phyloP scores from a whole-genome alignment of 1,140 invertebrate genomes.

The Zaprionus taronus region DNA sequence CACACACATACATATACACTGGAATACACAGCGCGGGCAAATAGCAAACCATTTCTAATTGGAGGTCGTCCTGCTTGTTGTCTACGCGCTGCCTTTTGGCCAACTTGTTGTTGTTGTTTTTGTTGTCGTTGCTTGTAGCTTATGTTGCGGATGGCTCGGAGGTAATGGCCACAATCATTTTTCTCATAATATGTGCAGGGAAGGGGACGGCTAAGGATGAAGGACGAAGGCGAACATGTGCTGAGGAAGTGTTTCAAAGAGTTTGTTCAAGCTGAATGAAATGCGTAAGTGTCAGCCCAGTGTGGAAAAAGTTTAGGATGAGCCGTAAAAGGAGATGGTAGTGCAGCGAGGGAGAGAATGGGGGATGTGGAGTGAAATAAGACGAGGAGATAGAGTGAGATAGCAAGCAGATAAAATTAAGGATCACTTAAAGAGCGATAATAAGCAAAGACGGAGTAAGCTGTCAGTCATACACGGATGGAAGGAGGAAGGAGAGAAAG shows the following conservation, averaged over 20 bases:
- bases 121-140: conserved; percentile 17
- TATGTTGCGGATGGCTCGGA: conserved; percentile 36
- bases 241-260: conserved; percentile 9
- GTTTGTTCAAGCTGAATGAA: conserved; percentile 27
- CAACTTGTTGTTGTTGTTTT: conserved; percentile 41
- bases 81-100: conserved; percentile 48
- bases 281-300: background rate
- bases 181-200: background rate
- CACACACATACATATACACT: conserved; percentile 8
- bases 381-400: background rate
- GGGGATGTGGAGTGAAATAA: background rate
- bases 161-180: conserved; percentile 34
- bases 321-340: background rate
- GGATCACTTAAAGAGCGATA: too few relatives aligned
- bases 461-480: too few relatives aligned
- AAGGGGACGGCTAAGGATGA: background rate
- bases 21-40: conserved; percentile 33
- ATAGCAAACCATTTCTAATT: conserved; percentile 77
- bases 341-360: background rate
- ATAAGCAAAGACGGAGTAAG: too few relatives aligned
- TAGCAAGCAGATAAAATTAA: too few relatives aligned
- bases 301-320: background rate
- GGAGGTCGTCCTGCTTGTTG: conserved; percentile 65
- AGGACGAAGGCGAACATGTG: conserved; percentile 4
- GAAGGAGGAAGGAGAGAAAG: too few relatives aligned